A percentile compares a stretch with the other conserved stretches of the same genome.
Evolutionary conservation across 2,888 invertebrate species (phyloP).

Genomic region (Tribolium freemani): DNA sequence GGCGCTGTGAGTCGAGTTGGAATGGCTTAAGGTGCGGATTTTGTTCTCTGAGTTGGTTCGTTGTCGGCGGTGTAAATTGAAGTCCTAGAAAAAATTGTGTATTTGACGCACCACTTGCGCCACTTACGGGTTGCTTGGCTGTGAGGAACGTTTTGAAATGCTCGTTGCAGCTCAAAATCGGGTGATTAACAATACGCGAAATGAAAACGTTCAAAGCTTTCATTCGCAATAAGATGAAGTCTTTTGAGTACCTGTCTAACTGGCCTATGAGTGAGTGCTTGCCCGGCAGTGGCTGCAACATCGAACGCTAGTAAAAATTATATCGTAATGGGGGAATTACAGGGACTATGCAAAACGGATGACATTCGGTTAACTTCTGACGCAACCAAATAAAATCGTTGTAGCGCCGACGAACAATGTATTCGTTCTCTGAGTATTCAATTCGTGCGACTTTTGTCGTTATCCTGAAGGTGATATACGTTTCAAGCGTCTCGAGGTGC

Average conservation of each 20-base stretch:
- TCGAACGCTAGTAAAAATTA: conserved; percentile 7
- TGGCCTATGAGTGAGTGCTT: conserved; percentile 78
- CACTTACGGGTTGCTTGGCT: conserved; percentile 74
- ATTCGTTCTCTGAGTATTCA: conserved; percentile 76
- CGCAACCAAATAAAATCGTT: conserved; percentile 82
- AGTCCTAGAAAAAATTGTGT: conserved; percentile 69
- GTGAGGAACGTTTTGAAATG: conserved; percentile 77
- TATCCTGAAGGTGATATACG: conserved; percentile 79
- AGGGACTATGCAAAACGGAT: conserved; percentile 78
- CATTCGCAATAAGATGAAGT: conserved; percentile 78
- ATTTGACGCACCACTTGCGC: not conserved
- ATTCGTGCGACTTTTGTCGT: conserved; percentile 77
- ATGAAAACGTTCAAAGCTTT: conserved; percentile 77
- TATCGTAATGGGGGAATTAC: conserved; percentile 67
- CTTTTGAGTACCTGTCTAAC: conserved; percentile 79
- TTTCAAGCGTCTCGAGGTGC: conserved; percentile 79
- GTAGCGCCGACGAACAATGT: conserved; percentile 77
- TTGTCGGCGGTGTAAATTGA: conserved; percentile 74
- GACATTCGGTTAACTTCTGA: conserved; percentile 75
- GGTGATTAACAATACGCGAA: conserved; percentile 77
- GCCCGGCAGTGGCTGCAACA: conserved; percentile 76
- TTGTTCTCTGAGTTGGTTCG: conserved; percentile 71
- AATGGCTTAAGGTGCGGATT: conserved; percentile 60
- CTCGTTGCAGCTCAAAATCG: conserved; percentile 77
- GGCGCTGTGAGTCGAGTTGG: conserved; percentile 64